A percentile compares a stretch with the other conserved stretches of the same genome.
phyloP scores from a whole-genome alignment of 2,113 vertebrate species.

The Vombatus ursinus region DNA sequence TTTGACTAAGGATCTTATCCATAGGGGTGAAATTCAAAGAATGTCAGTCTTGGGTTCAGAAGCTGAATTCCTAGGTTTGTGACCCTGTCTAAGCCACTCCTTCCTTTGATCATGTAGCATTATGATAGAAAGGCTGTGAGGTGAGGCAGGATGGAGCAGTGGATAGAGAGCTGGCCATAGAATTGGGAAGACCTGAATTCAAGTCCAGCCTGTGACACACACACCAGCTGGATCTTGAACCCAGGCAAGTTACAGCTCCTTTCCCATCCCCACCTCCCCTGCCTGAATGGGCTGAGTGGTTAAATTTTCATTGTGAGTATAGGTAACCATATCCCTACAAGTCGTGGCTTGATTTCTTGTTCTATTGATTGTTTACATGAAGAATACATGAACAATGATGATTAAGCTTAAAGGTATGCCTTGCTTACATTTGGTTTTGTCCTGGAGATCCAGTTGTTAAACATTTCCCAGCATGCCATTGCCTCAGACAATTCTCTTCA shows the following conservation, averaged over 20 bases:
- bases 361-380: not conserved
- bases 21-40: not conserved
- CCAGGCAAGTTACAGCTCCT: too few species aligned
- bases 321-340: not conserved
- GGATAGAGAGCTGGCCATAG: not conserved
- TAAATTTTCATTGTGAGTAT: not conserved
- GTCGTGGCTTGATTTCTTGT: not conserved
- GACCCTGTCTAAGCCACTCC: not conserved
- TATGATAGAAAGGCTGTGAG: not conserved
- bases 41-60: not conserved
- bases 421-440: not conserved
- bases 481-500: not conserved
- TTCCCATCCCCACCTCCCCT: too few species aligned
- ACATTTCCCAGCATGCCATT: not conserved
- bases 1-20: not conserved
- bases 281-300: not conserved
- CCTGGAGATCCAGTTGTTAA: not conserved
- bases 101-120: not conserved
- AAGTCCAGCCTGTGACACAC: not conserved
- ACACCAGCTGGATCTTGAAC: not conserved
- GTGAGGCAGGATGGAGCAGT: not conserved
- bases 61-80: not conserved
- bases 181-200: not conserved
- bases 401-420: constrained; percentile 7
- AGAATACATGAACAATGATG: not conserved